phyloP scores from a whole-genome alignment of 2,113 vertebrate genomes.

The Pterocles burchelli region DNA sequence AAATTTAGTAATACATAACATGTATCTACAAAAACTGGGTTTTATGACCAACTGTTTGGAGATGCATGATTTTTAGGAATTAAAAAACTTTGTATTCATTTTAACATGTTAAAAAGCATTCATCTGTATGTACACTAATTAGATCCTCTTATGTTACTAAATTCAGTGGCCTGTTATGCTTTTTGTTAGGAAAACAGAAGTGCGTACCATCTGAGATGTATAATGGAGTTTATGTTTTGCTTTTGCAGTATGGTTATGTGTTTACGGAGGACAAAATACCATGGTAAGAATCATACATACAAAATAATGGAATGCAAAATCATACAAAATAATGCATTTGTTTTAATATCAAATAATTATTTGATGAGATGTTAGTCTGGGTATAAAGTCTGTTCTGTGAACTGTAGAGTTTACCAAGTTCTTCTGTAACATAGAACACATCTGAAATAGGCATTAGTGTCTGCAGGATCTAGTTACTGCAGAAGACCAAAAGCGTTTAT shows the following conservation, averaged over 20 bases:
- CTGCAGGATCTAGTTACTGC: not conserved
- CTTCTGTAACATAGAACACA: not conserved
- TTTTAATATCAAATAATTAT: not conserved
- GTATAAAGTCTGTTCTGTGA: not conserved
- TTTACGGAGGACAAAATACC: not conserved
- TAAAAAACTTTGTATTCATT: not conserved
- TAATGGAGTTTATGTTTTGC: not conserved
- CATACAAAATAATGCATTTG: not conserved
- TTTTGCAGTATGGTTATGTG: conserved; percentile 27
- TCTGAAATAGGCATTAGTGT: not conserved
- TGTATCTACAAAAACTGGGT: not conserved
- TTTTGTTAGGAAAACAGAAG: not conserved
- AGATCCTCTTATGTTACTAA: not conserved
- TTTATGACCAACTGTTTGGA: not conserved
- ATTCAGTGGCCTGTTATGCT: not conserved
- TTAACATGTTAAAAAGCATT: not conserved
- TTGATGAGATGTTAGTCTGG: not conserved
- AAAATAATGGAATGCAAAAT: not conserved
- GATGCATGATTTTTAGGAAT: not conserved
- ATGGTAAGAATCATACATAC: conserved; percentile 32
- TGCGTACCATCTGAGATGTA: not conserved
- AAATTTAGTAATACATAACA: not conserved
- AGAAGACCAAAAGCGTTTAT: not conserved
- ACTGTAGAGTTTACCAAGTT: not conserved
- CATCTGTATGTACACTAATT: not conserved